A percentile compares a stretch with the other conserved stretches of the same genome.
These are phyloP conservation scores for Listrodromus nycthemerus DNA, from an alignment of 2,888 invertebrate species.

Conservation along the genomic window DNA sequence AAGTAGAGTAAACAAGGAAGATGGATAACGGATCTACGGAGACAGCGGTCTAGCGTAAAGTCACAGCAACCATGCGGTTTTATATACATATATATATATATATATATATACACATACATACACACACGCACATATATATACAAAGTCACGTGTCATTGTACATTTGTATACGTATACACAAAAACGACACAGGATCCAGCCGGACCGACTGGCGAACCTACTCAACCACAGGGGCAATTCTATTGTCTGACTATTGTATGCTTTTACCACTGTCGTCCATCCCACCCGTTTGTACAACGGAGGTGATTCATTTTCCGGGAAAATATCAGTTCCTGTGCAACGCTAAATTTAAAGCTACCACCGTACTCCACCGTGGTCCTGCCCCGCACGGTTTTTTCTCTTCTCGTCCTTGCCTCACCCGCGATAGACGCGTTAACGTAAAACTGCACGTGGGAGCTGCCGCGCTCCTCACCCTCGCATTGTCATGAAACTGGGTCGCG, in stretches of 20 bases:
- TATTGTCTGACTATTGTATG: slow-evolving; percentile 82
- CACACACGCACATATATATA: background rate
- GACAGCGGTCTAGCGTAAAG: background rate
- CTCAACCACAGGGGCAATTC: slow-evolving; percentile 71
- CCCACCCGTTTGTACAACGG: slow-evolving; percentile 76
- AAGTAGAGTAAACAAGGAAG: background rate
- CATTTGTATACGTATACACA: slow-evolving; percentile 3
- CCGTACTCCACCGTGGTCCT: slow-evolving; percentile 35
- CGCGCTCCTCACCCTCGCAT: slow-evolving; percentile 62
- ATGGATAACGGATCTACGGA: slow-evolving; percentile 2
- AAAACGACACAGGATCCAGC: slow-evolving; percentile 27
- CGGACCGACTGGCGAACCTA: background rate
- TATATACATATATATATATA: background rate
- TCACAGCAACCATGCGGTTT: slow-evolving; percentile 16
- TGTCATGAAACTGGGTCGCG: slow-evolving; percentile 76
- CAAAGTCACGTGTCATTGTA: background rate
- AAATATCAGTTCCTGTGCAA: slow-evolving; percentile 82
- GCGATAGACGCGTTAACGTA: slow-evolving; percentile 42
- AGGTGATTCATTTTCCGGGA: slow-evolving; percentile 82
- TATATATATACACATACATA: too few species aligned
- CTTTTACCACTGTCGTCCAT: slow-evolving; percentile 78
- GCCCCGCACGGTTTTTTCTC: slow-evolving; percentile 56
- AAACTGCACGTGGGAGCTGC: slow-evolving; percentile 37
- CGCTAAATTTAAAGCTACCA: slow-evolving; percentile 77
- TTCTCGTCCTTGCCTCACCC: slow-evolving; percentile 56